Percentiles rank a stretch among this genome's conserved stretches.
phyloP scores from a whole-genome alignment of 2,113 vertebrate species.

The Pavo muticus region DNA sequence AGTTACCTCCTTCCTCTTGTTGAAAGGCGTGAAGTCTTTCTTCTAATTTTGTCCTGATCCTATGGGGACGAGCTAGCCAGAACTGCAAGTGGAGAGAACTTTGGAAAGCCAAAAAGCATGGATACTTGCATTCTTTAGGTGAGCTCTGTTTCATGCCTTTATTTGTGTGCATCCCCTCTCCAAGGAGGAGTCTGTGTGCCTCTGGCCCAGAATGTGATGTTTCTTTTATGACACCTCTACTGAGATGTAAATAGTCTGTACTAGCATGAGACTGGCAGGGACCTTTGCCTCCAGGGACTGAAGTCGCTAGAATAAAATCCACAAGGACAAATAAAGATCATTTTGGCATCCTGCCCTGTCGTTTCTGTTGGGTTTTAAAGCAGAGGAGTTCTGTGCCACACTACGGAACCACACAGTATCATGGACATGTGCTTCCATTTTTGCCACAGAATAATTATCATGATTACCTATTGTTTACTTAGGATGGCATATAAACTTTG shows the following conservation, averaged over 20 bases:
- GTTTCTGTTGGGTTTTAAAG: not conserved
- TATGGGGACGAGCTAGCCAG: not conserved
- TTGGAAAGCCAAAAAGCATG: not conserved
- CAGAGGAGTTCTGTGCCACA: not conserved
- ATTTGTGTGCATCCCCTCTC: not conserved
- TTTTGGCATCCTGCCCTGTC: not conserved
- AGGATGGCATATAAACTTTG: rapidly evolving
- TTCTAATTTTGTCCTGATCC: not conserved
- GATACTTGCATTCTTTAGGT: not conserved
- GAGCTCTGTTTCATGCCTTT: not conserved
- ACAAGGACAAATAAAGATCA: not conserved
- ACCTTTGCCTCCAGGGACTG: not conserved
- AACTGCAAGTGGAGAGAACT: not conserved
- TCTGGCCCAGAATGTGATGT: not conserved
- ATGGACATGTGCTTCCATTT: not conserved
- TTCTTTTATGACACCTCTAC: not conserved
- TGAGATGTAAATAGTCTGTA: not conserved
- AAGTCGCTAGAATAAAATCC: not conserved
- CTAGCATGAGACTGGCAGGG: not conserved
- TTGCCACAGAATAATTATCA: rapidly evolving
- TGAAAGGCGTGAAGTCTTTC: not conserved
- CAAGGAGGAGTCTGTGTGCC: not conserved
- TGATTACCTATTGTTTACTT: not conserved
- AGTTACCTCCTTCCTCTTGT: not conserved
- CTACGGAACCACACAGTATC: not conserved